These are phyloP conservation scores for Sparus aurata DNA, from an alignment of 2,797 vertebrate genomes.

Conservation along the genomic window DNA sequence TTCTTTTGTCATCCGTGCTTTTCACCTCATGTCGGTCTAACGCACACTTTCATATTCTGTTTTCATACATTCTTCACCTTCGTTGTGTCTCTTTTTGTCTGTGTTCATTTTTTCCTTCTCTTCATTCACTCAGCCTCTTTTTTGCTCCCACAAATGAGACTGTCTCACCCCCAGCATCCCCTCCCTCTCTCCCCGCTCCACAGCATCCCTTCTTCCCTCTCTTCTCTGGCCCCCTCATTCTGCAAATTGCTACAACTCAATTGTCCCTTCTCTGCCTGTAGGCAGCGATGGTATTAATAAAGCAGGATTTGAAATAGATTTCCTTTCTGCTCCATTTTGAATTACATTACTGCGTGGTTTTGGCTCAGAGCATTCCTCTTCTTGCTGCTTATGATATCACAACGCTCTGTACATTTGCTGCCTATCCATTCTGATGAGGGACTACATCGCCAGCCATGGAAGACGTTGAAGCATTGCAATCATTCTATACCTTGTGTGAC, in stretches of 20 bases:
- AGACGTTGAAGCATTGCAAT: neutral
- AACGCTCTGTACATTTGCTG: constrained; percentile 18
- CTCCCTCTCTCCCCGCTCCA: no score
- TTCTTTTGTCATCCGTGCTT: neutral
- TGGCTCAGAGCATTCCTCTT: constrained; percentile 52
- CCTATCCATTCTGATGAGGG: constrained; percentile 27
- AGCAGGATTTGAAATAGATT: constrained; percentile 71
- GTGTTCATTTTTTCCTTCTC: neutral
- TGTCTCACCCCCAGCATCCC: neutral
- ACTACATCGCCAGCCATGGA: neutral
- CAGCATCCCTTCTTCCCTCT: neutral
- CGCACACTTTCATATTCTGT: neutral
- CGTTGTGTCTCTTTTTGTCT: neutral
- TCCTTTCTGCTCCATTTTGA: constrained; percentile 62
- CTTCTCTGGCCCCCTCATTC: constrained; percentile 26
- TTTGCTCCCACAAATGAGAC: neutral
- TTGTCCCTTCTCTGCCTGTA: constrained; percentile 60
- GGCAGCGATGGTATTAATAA: constrained; percentile 71
- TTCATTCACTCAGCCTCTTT: neutral
- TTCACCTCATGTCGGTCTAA: neutral
- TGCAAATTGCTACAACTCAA: constrained; percentile 66
- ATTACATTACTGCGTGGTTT: constrained; percentile 53
- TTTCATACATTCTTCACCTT: neutral
- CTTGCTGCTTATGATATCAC: constrained; percentile 43
- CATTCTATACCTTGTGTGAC: neutral